Base-by-base conservation (phyloP, 2,113 vertebrate genomes). In the Paedocypris sp. region DNA sequence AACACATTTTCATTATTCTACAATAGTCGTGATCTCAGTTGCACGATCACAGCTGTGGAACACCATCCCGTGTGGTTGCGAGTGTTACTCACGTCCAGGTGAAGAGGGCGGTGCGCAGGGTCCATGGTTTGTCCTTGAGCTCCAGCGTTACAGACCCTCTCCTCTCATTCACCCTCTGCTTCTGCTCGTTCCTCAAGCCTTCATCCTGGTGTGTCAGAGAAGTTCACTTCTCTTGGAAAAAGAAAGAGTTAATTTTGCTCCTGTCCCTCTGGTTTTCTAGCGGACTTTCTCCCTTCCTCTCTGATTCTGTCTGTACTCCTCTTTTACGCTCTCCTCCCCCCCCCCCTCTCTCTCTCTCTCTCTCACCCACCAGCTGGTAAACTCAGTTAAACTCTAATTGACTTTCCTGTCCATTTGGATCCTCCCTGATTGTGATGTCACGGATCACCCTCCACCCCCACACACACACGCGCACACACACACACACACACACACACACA, bases 121-220 rank as follows among this genome's bases (percentile, higher is more conserved):
- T 87, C 84, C 86, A 87, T 87, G 84, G 80, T 76, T 85, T 86
- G 79, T 84, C 80, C 81, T 83, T 83, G 72, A 81, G 82, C 82
- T 86, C 85, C 86, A 86, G 86, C 68, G 83, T 87, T 86, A 84
- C 77, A 74, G 78, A 83, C 77, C 80, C 80, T 78, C 70, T 70
- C 66, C 75, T 83, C 76, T 65, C 72, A 61, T 78, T 81, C 71
- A 71, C 78, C 64, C 16, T 69, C 67, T 72, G 64, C 16, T 15
- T 29, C 28, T 33, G n/a, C 25, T 39, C 38, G 9, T 9, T 47
- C 28, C 15, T 46, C 48, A 51, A 19, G 18, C 73, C 61, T 70
- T 82, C 80, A 82, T 85, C 81, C 79, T 80, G 77, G 74, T 80
- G 75, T 75, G 75, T 76, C 64, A 75, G 77, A 82, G 78, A 81